Evolutionary conservation across 2,113 vertebrate species (phyloP), one percentile per base, ranked within the genome.

Genomic region (Illadopsis cleaveri): DNA sequence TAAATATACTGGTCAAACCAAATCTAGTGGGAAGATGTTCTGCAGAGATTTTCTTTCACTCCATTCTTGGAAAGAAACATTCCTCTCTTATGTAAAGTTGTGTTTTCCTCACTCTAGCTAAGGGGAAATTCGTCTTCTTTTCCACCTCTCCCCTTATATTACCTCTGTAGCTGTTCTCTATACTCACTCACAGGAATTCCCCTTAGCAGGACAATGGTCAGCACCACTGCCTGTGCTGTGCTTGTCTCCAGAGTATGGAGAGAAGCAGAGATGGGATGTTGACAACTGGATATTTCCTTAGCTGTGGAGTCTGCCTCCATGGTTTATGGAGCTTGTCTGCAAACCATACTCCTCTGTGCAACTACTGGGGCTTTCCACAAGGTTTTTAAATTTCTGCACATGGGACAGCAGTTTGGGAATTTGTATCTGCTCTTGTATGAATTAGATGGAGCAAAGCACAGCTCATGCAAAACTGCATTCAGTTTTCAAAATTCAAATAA

Each of bases 31-130:
- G 71, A 90, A 51, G 12, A 28, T 57, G 15, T 80, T 68, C n/a
- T 76, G 58, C 28, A 64, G 31, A 30, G 65, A 51, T 38, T 93
- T 50, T 30, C 40, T 69, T 88, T 48, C 21, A 2, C 20, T 82
- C 9, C 35, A 12, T 82, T 58, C 37, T 44, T 24, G 30, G 15
- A n/a, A 91, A 66, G 23, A 42, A 37, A 48, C 27, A 16, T 53
- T 73, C 27, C 28, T 73, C 28, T 3, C 0, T 69, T 80, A 30
- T 7, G 7, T 19, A 70, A 47, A 15, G 5, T 62, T 1, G 0
- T 38, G 13, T 35, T 66, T 91, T 80, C 22, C 50, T 56, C 8
- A 12, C 50, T 66, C 18, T 54, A 31, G 51, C 33, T 44, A 58
- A 60, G 33, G 37, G 61, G 30, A 73, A 61, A 30, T 9, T 61